phyloP scores from a whole-genome alignment of 2,113 vertebrate genomes.

The Tupaia tana region DNA sequence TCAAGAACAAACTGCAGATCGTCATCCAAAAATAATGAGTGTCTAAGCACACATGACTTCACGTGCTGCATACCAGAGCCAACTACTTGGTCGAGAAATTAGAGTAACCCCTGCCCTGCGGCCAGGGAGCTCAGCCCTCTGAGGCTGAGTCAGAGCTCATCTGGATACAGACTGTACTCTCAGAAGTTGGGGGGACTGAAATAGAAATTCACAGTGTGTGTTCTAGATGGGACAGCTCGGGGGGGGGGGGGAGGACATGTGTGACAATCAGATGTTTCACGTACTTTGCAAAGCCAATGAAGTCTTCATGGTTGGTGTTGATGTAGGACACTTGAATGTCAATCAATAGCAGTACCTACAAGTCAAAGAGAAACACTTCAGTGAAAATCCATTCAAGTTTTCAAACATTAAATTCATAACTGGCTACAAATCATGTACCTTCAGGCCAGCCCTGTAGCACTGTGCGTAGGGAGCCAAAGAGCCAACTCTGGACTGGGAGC shows the following conservation, averaged over 20 bases:
- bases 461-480: no score
- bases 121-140: background rate
- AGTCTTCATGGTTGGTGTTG: slow-evolving; percentile 97
- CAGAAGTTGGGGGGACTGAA: background rate
- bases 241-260: background rate
- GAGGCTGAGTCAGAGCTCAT: background rate
- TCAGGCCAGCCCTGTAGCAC: background rate
- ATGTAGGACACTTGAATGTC: slow-evolving; percentile 97
- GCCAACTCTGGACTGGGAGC: no score
- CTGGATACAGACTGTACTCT: background rate
- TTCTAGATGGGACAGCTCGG: background rate
- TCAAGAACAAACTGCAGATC: slow-evolving; percentile 34
- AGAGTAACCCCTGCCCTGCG: background rate
- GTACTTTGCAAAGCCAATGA: slow-evolving; percentile 96
- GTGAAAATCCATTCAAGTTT: background rate
- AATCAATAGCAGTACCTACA: slow-evolving; percentile 92
- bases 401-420: slow-evolving; percentile 22
- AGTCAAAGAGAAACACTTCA: slow-evolving; percentile 9
- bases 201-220: background rate
- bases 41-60: background rate
- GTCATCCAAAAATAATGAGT: slow-evolving; percentile 40
- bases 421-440: slow-evolving; percentile 13
- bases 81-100: background rate
- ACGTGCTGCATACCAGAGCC: background rate
- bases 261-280: slow-evolving; percentile 71